Evolutionary conservation across 2,113 vertebrate species (phyloP).

Genomic region (Elaphurus davidianus): DNA sequence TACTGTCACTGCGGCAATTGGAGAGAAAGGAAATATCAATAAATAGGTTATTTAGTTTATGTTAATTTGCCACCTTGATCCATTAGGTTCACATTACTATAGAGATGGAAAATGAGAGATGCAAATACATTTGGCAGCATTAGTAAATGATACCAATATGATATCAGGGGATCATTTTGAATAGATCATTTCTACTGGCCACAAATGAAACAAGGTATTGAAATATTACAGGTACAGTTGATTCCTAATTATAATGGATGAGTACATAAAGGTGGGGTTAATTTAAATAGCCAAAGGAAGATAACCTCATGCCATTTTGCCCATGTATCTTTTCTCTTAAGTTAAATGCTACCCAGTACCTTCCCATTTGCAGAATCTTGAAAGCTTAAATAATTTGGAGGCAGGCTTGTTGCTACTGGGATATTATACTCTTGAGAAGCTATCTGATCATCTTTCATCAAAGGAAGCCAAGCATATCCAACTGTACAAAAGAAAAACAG

Average conservation of each 20-base stretch:
- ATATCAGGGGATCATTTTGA: not conserved
- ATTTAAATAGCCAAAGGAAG: not conserved
- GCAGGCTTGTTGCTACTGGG: conserved; percentile 90
- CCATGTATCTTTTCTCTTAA: not conserved
- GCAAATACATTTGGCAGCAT: not conserved
- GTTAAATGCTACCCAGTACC: conserved; percentile 79
- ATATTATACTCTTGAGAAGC: conserved; percentile 93
- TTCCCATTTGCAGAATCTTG: conserved; percentile 91
- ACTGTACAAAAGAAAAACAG: conserved; percentile 80
- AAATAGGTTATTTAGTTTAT: not conserved
- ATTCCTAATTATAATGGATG: not conserved
- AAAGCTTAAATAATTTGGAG: conserved; percentile 89
- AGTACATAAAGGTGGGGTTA: not conserved
- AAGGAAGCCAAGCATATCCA: conserved; percentile 95
- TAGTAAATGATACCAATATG: not conserved
- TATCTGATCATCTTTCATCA: conserved; percentile 91
- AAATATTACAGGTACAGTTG: not conserved
- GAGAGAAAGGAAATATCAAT: not conserved
- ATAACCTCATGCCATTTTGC: not conserved
- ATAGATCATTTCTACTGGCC: not conserved
- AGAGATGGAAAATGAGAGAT: not conserved
- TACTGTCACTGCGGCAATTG: not conserved
- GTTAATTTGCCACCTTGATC: not conserved
- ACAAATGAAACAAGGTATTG: not conserved
- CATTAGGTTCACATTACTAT: not conserved